Evolutionary conservation across 30 jellyfish, hydroid and myxozoan species (phyloP).

Genomic region (Turritopsis dohrnii): DNA sequence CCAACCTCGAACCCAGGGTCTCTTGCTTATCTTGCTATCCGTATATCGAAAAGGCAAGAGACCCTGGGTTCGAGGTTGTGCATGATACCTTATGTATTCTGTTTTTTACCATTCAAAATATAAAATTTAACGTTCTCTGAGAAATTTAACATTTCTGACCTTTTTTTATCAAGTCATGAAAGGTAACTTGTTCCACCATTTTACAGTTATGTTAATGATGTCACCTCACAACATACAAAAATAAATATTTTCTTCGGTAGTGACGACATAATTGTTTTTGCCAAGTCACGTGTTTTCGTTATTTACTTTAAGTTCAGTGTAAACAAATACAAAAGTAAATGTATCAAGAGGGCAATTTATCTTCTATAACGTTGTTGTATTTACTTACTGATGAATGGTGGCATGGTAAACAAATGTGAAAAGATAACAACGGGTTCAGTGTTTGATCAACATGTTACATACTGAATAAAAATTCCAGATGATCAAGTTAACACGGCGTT

Average conservation of each 20-base stretch:
- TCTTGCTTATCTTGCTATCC: no score
- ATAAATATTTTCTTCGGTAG: background rate
- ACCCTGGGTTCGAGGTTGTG: no score
- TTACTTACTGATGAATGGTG: background rate
- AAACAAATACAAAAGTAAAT: no score
- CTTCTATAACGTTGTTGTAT: background rate
- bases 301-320: no score
- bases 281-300: background rate
- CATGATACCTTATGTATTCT: no score
- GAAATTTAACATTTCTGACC: no score
- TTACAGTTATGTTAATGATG: background rate
- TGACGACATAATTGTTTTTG: background rate
- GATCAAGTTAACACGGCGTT: no score
- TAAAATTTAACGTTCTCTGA: no score
- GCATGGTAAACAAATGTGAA: background rate
- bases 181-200: background rate
- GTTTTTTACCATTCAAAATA: no score
- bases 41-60: no score
- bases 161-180: background rate
- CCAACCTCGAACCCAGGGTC: no score
- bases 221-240: background rate
- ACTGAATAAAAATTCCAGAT: background rate
- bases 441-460: background rate
- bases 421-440: background rate
- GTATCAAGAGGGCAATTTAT: background rate